These are phyloP conservation scores for Rhagoletis zephyria DNA, from an alignment of 1,140 invertebrate species.

Conservation along the genomic window DNA sequence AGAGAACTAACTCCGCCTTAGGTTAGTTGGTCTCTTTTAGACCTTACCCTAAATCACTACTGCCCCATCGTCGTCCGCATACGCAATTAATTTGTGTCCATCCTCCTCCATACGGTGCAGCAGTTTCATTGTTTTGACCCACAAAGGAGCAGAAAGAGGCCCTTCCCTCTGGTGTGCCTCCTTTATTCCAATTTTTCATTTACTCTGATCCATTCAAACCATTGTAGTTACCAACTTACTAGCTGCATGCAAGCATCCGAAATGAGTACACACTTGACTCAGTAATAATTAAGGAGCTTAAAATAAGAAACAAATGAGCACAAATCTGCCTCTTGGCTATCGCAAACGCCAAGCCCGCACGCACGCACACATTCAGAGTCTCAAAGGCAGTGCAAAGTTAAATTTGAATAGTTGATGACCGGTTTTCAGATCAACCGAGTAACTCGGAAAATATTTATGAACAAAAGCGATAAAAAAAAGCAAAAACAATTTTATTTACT, in stretches of 20 bases:
- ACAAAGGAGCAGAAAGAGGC: no score
- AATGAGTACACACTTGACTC: constrained; percentile 1
- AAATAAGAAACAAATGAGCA: constrained; percentile 46
- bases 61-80: no score
- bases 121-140: no score
- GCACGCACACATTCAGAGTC: neutral
- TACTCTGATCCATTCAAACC: neutral
- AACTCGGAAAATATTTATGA: constrained; percentile 37
- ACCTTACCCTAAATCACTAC: no score
- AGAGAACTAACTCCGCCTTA: no score
- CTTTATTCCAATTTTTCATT: neutral
- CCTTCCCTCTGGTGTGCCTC: no score
- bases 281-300: constrained; percentile 35
- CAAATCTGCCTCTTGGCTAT: neutral
- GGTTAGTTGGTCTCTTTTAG: no score
- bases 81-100: no score
- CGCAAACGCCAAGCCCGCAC: neutral
- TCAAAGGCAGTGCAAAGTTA: constrained; percentile 27
- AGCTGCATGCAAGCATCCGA: neutral
- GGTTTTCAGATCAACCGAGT: constrained; percentile 29
- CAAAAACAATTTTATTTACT: neutral
- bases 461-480: neutral
- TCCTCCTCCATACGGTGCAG: no score
- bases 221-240: neutral
- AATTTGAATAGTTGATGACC: constrained; percentile 41